phyloP scores from a whole-genome alignment of 2,113 vertebrate genomes.

The Ceyx cyanopectus region DNA sequence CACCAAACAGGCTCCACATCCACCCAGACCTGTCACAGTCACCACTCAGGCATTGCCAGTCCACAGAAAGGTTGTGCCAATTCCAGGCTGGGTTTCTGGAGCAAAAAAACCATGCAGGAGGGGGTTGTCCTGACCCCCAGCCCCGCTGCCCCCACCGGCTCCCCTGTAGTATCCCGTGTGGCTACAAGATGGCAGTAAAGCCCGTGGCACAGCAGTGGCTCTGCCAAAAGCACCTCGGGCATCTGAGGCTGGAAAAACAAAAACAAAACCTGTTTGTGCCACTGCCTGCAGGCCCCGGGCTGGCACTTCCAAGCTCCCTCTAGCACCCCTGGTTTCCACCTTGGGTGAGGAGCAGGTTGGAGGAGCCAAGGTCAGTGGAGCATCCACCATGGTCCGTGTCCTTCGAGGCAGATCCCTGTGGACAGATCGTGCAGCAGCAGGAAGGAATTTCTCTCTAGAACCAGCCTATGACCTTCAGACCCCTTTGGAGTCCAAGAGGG shows the following conservation, averaged over 20 bases:
- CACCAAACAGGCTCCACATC: accelerated
- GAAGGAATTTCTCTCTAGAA: background rate
- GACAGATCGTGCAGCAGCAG: accelerated
- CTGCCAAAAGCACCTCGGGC: background rate
- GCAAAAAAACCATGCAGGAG: background rate
- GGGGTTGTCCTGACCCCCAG: background rate
- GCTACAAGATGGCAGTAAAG: slow-evolving; percentile 59
- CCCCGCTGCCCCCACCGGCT: accelerated
- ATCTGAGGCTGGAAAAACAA: background rate
- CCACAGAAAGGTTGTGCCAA: accelerated
- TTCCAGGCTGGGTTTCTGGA: background rate
- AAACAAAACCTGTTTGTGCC: background rate
- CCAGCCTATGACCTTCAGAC: accelerated
- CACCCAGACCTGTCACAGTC: accelerated
- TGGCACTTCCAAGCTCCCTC: accelerated
- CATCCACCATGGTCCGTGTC: accelerated
- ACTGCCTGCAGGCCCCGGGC: accelerated
- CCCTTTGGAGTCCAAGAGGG: background rate
- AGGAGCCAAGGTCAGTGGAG: background rate
- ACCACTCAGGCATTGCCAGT: accelerated
- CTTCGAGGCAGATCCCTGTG: accelerated
- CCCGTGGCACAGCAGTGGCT: background rate
- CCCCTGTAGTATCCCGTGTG: background rate
- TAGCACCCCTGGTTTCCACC: background rate
- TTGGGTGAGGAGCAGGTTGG: background rate